Percentiles rank a stretch among this genome's conserved stretches.
These are phyloP conservation scores for Alloplasta piceator DNA, from an alignment of 2,888 invertebrate genomes.

Conservation along the genomic window DNA sequence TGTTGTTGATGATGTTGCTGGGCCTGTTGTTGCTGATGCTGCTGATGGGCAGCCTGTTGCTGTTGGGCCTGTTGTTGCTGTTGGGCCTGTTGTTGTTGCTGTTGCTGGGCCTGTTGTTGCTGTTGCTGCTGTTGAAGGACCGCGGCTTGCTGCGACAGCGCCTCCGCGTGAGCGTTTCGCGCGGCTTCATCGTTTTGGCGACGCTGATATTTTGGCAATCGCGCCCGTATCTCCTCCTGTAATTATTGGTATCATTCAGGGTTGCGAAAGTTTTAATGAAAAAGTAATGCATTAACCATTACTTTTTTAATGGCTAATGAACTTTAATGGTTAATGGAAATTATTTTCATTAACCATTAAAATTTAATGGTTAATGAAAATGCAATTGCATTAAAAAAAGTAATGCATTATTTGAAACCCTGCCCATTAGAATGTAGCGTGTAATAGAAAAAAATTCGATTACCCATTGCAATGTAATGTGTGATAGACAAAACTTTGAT, in stretches of 20 bases:
- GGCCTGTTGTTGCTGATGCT: slow-evolving; percentile 75
- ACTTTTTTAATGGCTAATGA: too few species aligned
- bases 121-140: slow-evolving; percentile 75
- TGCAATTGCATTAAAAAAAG: too few species aligned
- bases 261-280: too few species aligned
- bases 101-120: slow-evolving; percentile 75
- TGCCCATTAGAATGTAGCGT: too few species aligned
- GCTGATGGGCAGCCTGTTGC: slow-evolving; percentile 74
- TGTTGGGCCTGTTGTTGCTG: slow-evolving; percentile 67
- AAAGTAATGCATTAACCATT: too few species aligned
- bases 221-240: slow-evolving; percentile 92
- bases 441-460: too few species aligned
- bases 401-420: too few species aligned
- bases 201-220: slow-evolving; percentile 88
- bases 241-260: neutral
- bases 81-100: slow-evolving; percentile 74
- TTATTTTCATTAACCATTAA: too few species aligned
- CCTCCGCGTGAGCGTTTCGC: slow-evolving; percentile 76
- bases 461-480: too few species aligned
- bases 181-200: slow-evolving; percentile 81
- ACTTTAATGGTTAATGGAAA: too few species aligned
- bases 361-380: too few species aligned
- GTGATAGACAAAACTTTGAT: too few species aligned
- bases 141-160: slow-evolving; percentile 70
- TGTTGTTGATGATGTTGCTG: slow-evolving; percentile 79